Conservation (phyloP, 2,113 vertebrate species). For the Pterocles orientalis region DNA sequence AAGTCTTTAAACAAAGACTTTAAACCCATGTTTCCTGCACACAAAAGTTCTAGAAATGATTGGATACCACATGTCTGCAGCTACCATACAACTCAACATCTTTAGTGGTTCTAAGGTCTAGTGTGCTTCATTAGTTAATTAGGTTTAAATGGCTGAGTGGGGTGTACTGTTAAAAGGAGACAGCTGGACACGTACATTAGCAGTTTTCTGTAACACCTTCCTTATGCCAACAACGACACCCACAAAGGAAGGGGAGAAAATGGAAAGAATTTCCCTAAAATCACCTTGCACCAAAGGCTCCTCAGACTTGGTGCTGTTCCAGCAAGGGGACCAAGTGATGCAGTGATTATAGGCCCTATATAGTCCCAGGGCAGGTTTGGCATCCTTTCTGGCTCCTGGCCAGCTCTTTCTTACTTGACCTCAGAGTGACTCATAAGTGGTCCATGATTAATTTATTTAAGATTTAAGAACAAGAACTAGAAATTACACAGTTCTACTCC, state of each 20-base stretch:
- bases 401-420: conserved; percentile 43
- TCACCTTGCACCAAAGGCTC: neutral
- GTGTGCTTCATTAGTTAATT: neutral
- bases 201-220: neutral
- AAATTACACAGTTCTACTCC: conserved; percentile 46
- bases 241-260: neutral
- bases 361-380: neutral
- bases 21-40: neutral
- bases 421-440: conserved; percentile 21
- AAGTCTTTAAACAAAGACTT: neutral
- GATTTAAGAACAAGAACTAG: conserved; percentile 48
- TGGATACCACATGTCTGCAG: neutral
- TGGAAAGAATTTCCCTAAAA: neutral
- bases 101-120: neutral
- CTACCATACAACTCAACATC: neutral
- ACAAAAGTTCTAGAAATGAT: neutral
- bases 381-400: conserved; percentile 19
- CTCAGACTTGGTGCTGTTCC: neutral
- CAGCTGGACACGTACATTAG: neutral
- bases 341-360: neutral
- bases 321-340: accelerated
- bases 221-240: neutral
- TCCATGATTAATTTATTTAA: conserved; percentile 55
- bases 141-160: neutral
- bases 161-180: neutral